Percentiles rank a stretch among this genome's conserved stretches.
phyloP scores from a whole-genome alignment of 2,888 invertebrate genomes.

The Polydrusus cervinus region DNA sequence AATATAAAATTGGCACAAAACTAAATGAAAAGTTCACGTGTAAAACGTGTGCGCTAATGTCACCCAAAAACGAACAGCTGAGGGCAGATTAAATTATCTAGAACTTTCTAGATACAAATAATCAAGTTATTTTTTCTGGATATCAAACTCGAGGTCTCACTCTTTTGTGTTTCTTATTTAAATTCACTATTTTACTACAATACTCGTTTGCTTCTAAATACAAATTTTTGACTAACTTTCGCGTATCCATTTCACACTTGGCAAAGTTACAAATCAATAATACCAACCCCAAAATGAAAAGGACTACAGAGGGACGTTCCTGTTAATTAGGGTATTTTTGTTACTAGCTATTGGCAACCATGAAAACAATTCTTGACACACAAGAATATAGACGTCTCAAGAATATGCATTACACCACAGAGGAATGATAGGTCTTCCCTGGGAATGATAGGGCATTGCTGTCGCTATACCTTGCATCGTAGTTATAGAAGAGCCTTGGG shows the following conservation, averaged over 20 bases:
- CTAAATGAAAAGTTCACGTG: slow-evolving; percentile 50
- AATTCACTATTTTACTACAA: slow-evolving; percentile 48
- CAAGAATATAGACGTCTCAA: no score
- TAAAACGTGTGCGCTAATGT: slow-evolving; percentile 53
- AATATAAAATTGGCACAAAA: slow-evolving; percentile 51
- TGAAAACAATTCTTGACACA: no score
- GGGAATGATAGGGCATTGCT: no score
- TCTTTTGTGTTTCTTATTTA: slow-evolving; percentile 55
- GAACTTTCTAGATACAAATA: slow-evolving; percentile 30
- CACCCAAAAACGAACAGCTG: slow-evolving; percentile 42
- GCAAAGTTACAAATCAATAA: slow-evolving; percentile 51
- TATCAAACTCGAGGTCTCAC: slow-evolving; percentile 53
- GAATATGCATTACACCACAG: no score
- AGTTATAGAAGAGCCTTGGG: no score
- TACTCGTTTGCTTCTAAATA: slow-evolving; percentile 40
- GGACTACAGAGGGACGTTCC: not conserved
- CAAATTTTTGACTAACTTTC: slow-evolving; percentile 45
- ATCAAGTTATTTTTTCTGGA: slow-evolving; percentile 33
- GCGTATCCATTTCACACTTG: slow-evolving; percentile 56
- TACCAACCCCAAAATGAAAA: slow-evolving; percentile 31
- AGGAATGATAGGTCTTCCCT: no score
- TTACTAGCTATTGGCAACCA: not conserved
- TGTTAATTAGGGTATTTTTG: not conserved
- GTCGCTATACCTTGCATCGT: no score
- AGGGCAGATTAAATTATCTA: slow-evolving; percentile 36